Evolutionary conservation across 2,797 vertebrate genomes (phyloP).

Genomic region (Eupleurogrammus muticus): DNA sequence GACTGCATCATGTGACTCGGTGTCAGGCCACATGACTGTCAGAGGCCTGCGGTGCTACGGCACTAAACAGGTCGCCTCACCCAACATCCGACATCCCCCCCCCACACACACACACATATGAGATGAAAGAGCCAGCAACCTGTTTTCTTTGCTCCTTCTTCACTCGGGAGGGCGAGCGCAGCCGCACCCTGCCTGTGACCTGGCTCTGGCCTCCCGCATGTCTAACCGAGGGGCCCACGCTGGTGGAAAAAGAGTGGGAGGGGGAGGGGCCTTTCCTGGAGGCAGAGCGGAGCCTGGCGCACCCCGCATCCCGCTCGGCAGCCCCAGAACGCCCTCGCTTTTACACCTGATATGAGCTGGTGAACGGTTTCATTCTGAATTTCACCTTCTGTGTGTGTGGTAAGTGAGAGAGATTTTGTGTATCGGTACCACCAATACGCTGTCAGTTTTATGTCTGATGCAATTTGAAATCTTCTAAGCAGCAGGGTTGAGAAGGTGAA

Average conservation of each 20-base stretch:
- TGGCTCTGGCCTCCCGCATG: constrained; percentile 73
- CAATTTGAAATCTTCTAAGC: constrained; percentile 16
- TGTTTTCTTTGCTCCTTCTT: constrained; percentile 67
- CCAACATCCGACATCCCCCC: constrained; percentile 30
- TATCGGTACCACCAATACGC: neutral
- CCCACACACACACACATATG: too few relatives aligned
- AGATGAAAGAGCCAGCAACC: constrained; percentile 67
- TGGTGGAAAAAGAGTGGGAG: constrained; percentile 42
- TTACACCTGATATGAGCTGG: constrained; percentile 17
- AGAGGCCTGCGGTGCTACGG: constrained; percentile 31
- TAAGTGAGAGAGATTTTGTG: too few relatives aligned
- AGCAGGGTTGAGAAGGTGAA: constrained; percentile 15
- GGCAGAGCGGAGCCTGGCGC: constrained; percentile 44
- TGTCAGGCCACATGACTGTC: constrained; percentile 1
- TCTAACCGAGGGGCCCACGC: constrained; percentile 53
- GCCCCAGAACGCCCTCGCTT: neutral
- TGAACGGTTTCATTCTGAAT: constrained; percentile 16
- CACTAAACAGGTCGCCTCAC: constrained; percentile 49
- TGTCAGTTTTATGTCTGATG: neutral
- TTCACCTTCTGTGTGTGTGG: too few relatives aligned
- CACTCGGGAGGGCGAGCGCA: constrained; percentile 36
- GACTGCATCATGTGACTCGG: constrained; percentile 22
- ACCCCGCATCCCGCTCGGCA: constrained; percentile 16
- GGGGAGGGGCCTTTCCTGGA: constrained; percentile 75
- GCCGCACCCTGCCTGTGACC: constrained; percentile 80